These are phyloP conservation scores for Bungarus multicinctus DNA, from an alignment of 2,113 vertebrate genomes.

Conservation along the genomic window DNA sequence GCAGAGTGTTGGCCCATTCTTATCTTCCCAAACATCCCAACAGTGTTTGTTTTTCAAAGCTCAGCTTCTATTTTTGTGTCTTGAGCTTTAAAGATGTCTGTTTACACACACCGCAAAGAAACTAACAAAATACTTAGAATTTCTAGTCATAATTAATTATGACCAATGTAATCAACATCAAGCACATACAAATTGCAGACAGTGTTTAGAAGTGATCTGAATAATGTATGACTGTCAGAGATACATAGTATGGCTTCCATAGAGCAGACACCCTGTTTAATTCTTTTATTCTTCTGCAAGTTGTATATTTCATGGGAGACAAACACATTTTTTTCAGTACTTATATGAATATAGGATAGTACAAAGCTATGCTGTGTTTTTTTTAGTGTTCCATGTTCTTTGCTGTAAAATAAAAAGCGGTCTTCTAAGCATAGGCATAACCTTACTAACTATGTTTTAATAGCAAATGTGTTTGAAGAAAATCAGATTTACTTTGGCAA, in stretches of 20 bases:
- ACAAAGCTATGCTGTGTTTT: constrained; percentile 50
- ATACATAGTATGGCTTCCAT: neutral
- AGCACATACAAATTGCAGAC: constrained; percentile 22
- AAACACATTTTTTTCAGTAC: constrained; percentile 31
- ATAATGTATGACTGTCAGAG: constrained; percentile 9
- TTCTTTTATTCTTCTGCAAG: neutral
- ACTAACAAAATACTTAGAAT: constrained; percentile 21
- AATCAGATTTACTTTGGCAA: neutral
- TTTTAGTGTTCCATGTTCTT: constrained; percentile 52
- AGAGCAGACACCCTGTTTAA: constrained; percentile 30
- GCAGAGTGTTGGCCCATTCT: neutral
- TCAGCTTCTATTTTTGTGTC: constrained; percentile 13
- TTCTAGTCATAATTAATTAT: constrained; percentile 52
- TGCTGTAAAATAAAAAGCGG: constrained; percentile 60
- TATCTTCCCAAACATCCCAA: neutral
- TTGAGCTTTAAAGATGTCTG: constrained; percentile 22
- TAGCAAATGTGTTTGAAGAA: neutral
- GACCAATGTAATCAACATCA: constrained; percentile 48
- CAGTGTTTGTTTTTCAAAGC: neutral
- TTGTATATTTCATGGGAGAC: constrained; percentile 15
- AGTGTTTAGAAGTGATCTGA: constrained; percentile 38
- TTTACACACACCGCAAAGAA: constrained; percentile 37
- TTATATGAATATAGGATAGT: constrained; percentile 54
- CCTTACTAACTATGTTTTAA: neutral
- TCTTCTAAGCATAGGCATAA: constrained; percentile 14